phyloP scores from a whole-genome alignment of 1,140 invertebrate species.

The Bilobella aurantiaca region DNA sequence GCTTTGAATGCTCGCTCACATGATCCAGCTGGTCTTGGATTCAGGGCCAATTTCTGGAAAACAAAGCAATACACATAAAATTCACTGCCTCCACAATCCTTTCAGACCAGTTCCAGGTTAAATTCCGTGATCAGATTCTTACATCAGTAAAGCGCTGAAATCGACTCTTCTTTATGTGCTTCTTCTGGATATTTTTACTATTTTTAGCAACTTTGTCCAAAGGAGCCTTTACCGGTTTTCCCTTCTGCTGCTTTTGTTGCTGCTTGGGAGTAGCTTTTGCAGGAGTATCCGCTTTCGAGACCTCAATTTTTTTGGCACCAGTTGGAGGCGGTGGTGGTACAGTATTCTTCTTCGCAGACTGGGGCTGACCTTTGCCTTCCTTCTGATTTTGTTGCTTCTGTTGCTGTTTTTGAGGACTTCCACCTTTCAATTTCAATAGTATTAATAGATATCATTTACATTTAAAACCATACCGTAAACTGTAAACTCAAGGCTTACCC shows the following conservation, averaged over 20 bases:
- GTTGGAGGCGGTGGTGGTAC: neutral
- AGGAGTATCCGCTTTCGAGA: neutral
- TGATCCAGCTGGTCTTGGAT: constrained; percentile 1
- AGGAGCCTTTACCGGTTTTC: neutral
- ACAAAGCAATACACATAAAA: neutral
- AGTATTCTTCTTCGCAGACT: neutral
- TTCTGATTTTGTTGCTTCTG: neutral
- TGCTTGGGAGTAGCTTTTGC: neutral
- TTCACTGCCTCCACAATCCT: too few species aligned
- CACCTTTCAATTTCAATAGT: neutral
- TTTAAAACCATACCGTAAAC: neutral
- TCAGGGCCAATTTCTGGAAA: constrained; percentile 19
- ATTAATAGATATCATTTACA: neutral
- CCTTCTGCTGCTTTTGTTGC: neutral
- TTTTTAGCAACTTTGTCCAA: neutral
- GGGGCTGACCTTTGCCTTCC: neutral
- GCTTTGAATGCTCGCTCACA: constrained; percentile 17
- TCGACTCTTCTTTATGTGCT: constrained; percentile 12
- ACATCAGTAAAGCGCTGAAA: constrained; percentile 15
- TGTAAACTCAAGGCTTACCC: neutral
- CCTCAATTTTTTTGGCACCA: constrained; percentile 8
- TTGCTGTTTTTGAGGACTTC: neutral
- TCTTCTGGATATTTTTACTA: constrained; percentile 12
- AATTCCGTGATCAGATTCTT: neutral
- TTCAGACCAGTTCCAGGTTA: too few species aligned